These are phyloP conservation scores for Tachina fera DNA, from an alignment of 2,888 invertebrate species.

Conservation along the genomic window DNA sequence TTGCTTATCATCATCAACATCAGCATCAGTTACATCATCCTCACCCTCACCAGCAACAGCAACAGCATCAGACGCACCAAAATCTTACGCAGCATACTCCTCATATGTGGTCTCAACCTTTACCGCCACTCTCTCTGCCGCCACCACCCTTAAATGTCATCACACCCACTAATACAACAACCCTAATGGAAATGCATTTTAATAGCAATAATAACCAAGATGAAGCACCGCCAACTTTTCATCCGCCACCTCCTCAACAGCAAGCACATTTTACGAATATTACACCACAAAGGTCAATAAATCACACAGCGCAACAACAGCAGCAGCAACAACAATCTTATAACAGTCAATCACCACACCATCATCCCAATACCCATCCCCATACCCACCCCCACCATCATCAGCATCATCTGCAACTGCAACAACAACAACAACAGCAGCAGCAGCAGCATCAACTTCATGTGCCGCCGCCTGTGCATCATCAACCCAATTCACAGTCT, in stretches of 20 bases:
- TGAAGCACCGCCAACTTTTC: slow-evolving; percentile 57
- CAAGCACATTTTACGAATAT: slow-evolving; percentile 61
- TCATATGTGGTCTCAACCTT: slow-evolving; percentile 67
- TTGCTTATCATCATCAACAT: slow-evolving; percentile 73
- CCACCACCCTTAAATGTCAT: slow-evolving; percentile 62
- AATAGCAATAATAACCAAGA: slow-evolving; percentile 52
- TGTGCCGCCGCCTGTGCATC: slow-evolving; percentile 12
- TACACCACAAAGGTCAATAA: slow-evolving; percentile 63
- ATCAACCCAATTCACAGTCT: slow-evolving; percentile 31
- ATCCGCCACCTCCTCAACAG: slow-evolving; percentile 57
- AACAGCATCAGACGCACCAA: slow-evolving; percentile 33
- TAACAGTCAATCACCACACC: slow-evolving; percentile 44
- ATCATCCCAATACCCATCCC: slow-evolving; percentile 32
- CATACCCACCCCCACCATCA: slow-evolving; percentile 18
- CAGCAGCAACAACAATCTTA: slow-evolving; percentile 19
- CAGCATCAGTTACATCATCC: slow-evolving; percentile 34
- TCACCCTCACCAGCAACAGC: slow-evolving; percentile 33
- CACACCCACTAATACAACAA: slow-evolving; percentile 49
- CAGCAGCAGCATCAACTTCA: slow-evolving; percentile 36
- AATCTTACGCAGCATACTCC: slow-evolving; percentile 40
- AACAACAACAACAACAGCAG: slow-evolving; percentile 32
- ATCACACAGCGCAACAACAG: slow-evolving; percentile 40
- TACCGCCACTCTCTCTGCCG: slow-evolving; percentile 51
- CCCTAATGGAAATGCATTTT: slow-evolving; percentile 68
- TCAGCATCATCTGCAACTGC: slow-evolving; percentile 49